phyloP scores from a whole-genome alignment of 2,113 vertebrate species.

The Asarcornis scutulata region DNA sequence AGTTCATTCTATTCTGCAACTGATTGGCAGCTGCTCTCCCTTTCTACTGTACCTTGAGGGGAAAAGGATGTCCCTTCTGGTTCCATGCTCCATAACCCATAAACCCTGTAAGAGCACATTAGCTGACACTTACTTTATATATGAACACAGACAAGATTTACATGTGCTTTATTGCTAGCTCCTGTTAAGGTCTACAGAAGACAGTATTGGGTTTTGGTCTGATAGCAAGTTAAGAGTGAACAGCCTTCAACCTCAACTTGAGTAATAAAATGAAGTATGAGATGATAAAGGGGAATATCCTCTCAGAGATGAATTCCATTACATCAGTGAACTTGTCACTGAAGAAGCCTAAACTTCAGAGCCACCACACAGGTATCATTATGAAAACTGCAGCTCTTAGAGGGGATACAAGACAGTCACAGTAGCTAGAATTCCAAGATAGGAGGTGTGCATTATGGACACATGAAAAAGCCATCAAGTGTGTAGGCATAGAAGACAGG shows the following conservation, averaged over 20 bases:
- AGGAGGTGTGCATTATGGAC: neutral
- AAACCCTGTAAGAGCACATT: neutral
- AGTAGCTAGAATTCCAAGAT: neutral
- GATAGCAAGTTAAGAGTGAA: neutral
- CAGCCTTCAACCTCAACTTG: neutral
- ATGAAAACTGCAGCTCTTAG: neutral
- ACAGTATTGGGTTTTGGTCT: neutral
- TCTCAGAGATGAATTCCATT: neutral
- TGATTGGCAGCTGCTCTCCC: neutral
- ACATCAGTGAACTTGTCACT: neutral
- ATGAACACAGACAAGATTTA: neutral
- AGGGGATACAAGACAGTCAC: neutral
- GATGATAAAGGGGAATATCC: neutral
- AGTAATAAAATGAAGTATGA: neutral
- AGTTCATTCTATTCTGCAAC: neutral
- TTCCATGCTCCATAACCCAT: neutral
- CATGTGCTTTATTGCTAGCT: accelerated
- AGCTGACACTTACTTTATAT: neutral
- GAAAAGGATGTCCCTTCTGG: neutral
- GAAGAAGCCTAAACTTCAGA: neutral
- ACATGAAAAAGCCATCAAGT: neutral
- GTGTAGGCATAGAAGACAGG: neutral
- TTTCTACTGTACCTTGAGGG: neutral
- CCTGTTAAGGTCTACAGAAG: neutral
- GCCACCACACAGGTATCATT: neutral